Evolutionary conservation across 2,797 vertebrate genomes (phyloP), one percentile per base, ranked within the genome.

Genomic region (Eleutherodactylus coqui): DNA sequence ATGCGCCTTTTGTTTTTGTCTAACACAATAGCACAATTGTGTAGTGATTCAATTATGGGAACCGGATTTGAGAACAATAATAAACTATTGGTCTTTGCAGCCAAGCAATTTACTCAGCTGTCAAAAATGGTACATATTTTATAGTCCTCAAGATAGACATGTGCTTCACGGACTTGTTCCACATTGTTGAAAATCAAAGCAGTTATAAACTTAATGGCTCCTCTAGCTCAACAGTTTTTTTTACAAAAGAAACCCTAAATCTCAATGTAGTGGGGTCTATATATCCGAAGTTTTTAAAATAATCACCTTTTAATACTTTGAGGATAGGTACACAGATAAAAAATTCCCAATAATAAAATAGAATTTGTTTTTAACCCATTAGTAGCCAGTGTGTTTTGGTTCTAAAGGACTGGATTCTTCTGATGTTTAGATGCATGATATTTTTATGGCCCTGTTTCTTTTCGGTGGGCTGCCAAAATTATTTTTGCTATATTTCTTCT

Each of bases 1-100:
- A 49, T 47, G 80, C 21, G 6, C 67, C 62, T 58, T 73, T 73
- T 72, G 67, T 73, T 73, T 82, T 82, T 82, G 41, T 53, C 38
- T 7, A 73, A 17, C 49, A 58, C 67, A 82, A 82, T 82, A 24
- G 43, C 43, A 19, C 67, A 55, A 32, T 55, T 82, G 67, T 73
- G 34, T 27, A 73, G 67, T 24, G 16, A 78, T 36, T 55, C 67
- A 43, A 27, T 82, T 82, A 82, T 55, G 29, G 67, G 70, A 41
- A 58, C 36, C 73, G 80, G 49, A 58, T 82, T 55, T 43, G 0
- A 55, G 11, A 51, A 53, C n/a, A 73, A 82, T 29, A 55, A 73
- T 82, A 53, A 72, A 41, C 70, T 43, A 72, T 53, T 73, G 24
- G 49, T 43, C 67, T 53, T 29, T 82, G 32, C 49, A 72, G 4